Evolutionary conservation across 2,113 vertebrate species (phyloP).

Genomic region (Entosphenus tridentatus): DNA sequence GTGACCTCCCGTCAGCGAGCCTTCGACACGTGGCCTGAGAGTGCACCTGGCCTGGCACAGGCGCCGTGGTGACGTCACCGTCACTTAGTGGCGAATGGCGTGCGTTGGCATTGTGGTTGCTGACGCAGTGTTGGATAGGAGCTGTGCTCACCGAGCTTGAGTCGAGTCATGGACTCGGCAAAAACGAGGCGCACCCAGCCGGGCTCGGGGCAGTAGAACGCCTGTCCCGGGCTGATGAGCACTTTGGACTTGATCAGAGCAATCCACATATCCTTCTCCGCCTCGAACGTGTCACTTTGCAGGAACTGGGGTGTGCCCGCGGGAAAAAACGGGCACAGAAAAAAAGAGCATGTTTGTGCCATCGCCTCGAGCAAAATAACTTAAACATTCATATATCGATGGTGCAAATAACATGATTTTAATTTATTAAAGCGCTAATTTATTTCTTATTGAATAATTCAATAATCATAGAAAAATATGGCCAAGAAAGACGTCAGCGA

Average conservation of each 20-base stretch:
- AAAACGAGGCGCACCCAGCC: slow-evolving; percentile 91
- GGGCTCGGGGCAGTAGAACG: slow-evolving; percentile 48
- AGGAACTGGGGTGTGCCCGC: slow-evolving; percentile 31
- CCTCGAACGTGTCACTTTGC: slow-evolving; percentile 38
- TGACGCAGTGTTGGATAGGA: background rate
- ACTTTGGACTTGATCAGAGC: slow-evolving; percentile 56
- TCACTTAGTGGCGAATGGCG: background rate
- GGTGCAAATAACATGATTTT: no score
- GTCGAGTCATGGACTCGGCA: slow-evolving; percentile 31
- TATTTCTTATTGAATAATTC: no score
- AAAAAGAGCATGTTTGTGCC: slow-evolving; percentile 6
- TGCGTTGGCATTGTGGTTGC: background rate
- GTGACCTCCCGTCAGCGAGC: background rate
- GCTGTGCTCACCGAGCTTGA: slow-evolving; percentile 40
- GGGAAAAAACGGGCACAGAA: background rate
- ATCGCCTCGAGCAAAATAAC: background rate
- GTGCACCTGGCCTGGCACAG: background rate
- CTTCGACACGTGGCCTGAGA: background rate
- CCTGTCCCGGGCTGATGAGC: slow-evolving; percentile 46
- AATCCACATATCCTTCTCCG: slow-evolving; percentile 47
- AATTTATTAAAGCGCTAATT: no score
- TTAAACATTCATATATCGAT: no score
- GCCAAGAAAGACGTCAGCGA: no score
- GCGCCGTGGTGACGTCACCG: background rate
- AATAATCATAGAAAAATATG: no score